phyloP scores from a whole-genome alignment of 30 jellyfish, hydroid and myxozoan genomes.

The Aurelia coerulea region DNA sequence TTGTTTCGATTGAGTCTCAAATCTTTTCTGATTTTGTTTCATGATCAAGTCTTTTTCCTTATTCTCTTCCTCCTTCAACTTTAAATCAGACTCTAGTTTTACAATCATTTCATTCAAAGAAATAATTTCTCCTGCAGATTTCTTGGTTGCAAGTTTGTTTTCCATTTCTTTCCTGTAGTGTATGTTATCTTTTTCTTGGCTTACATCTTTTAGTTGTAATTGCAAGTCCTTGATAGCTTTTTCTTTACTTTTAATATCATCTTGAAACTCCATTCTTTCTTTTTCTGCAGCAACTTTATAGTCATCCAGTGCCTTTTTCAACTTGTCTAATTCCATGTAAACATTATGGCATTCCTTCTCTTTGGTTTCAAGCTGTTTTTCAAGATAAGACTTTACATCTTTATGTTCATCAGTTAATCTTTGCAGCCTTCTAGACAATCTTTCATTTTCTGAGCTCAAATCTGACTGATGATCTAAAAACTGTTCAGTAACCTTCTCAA shows the following conservation, averaged over 20 bases:
- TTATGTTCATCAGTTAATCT: slow-evolving; percentile 44
- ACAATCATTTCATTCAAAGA: slow-evolving; percentile 1
- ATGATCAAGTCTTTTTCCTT: neutral
- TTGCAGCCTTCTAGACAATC: slow-evolving; percentile 1
- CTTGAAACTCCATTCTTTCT: neutral
- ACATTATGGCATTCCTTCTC: slow-evolving; percentile 22
- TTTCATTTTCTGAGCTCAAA: slow-evolving; percentile 48
- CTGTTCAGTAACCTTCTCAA: slow-evolving; percentile 43
- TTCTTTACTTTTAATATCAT: slow-evolving; percentile 6
- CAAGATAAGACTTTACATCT: slow-evolving; percentile 47
- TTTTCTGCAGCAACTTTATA: neutral
- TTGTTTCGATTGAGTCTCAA: neutral
- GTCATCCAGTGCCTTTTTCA: neutral
- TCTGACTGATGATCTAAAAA: slow-evolving; percentile 57
- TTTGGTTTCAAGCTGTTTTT: slow-evolving; percentile 34
- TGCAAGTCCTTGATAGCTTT: neutral
- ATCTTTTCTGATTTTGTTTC: neutral
- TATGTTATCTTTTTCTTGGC: neutral
- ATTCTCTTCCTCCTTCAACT: neutral
- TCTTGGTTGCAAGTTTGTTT: neutral
- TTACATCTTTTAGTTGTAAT: neutral
- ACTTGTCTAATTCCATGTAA: neutral
- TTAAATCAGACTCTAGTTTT: neutral
- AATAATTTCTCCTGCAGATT: neutral
- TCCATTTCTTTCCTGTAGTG: slow-evolving; percentile 12